Conservation (phyloP, 2,888 invertebrate species). For the Hybos culiciformis region DNA sequence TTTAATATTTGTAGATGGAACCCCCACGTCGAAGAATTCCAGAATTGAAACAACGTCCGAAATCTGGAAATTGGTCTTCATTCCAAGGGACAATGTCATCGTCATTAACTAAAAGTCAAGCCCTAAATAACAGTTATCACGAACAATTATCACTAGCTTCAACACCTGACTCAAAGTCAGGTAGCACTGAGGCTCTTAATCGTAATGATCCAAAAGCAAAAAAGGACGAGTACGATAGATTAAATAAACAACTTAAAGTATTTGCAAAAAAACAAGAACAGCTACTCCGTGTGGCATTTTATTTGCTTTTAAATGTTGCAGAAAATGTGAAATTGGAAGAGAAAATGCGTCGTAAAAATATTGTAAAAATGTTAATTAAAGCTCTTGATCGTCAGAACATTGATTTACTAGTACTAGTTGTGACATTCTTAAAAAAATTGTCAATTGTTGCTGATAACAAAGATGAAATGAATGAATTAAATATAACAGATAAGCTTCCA, state of each 20-base stretch:
- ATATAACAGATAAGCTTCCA: constrained; percentile 71
- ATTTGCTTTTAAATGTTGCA: constrained; percentile 85
- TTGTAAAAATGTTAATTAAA: constrained; percentile 74
- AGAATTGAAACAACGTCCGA: constrained; percentile 58
- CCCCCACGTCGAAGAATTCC: constrained; percentile 56
- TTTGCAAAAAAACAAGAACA: constrained; percentile 89
- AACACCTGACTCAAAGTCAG: constrained; percentile 20
- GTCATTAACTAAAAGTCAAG: constrained; percentile 42
- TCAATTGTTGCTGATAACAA: constrained; percentile 92
- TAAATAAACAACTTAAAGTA: constrained; percentile 59
- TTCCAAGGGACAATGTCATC: constrained; percentile 37
- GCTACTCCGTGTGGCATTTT: constrained; percentile 77
- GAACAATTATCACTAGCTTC: constrained; percentile 40
- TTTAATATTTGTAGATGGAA: constrained; percentile 36
- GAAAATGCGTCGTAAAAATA: constrained; percentile 91
- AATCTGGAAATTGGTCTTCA: constrained; percentile 54
- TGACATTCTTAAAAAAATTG: constrained; percentile 89
- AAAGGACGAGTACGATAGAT: constrained; percentile 64
- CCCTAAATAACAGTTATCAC: constrained; percentile 54
- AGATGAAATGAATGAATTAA: constrained; percentile 72
- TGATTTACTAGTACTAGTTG: constrained; percentile 76
- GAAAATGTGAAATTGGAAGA: constrained; percentile 91
- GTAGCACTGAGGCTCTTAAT: constrained; percentile 27
- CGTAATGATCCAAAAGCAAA: constrained; percentile 35
- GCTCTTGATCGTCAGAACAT: constrained; percentile 81